phyloP scores from a whole-genome alignment of 2,797 vertebrate species.

The Falco peregrinus region DNA sequence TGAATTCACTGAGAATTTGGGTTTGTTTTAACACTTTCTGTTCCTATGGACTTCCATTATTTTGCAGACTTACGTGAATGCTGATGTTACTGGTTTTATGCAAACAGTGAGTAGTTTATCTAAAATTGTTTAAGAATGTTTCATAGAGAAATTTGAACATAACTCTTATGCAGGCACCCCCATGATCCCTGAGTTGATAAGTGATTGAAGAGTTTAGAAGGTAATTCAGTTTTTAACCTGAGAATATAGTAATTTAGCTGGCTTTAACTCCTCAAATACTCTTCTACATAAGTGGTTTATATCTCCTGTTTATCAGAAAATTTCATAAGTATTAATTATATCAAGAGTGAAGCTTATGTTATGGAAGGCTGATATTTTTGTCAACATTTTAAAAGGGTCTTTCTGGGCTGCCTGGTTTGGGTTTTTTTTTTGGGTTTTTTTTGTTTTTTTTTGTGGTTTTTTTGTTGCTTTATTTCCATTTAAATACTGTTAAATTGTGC shows the following conservation, averaged over 20 bases:
- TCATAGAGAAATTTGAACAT: not conserved
- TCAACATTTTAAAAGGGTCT: not conserved
- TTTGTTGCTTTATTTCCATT: not conserved
- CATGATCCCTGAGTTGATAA: not conserved
- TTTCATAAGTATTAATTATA: not conserved
- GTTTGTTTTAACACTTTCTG: not conserved
- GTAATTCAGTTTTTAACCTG: not conserved
- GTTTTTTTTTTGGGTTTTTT: not conserved
- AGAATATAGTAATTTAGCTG: not conserved
- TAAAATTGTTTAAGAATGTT: not conserved
- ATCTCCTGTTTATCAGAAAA: not conserved
- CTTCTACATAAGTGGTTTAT: not conserved
- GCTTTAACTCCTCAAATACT: not conserved
- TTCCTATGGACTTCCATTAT: not conserved
- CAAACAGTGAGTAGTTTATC: not conserved
- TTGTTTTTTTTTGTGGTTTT: not conserved
- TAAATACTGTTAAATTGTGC: not conserved
- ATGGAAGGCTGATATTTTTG: not conserved
- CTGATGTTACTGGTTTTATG: fast-evolving
- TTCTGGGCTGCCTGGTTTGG: not conserved
- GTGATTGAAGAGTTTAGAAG: not conserved
- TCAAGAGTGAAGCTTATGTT: not conserved
- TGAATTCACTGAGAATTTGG: not conserved
- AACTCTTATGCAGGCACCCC: not conserved
- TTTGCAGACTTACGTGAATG: not conserved